Evolutionary conservation across 2,797 vertebrate genomes (phyloP).

Genomic region (Chelon auratus): DNA sequence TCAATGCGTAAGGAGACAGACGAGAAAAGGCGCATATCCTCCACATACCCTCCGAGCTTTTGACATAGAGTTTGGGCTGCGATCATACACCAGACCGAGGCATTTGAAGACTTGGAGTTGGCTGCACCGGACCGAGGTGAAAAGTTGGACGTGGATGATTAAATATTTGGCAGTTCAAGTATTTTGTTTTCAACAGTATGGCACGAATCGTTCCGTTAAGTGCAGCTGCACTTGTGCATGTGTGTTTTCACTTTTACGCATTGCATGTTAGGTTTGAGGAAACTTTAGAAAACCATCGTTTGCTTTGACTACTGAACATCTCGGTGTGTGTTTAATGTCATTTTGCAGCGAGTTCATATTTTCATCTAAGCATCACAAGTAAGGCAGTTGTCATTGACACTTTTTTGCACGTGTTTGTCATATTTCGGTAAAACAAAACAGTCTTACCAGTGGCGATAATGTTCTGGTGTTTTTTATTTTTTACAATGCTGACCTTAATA

Average conservation of each 20-base stretch:
- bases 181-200: neutral
- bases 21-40: conserved; percentile 69
- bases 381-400: rapidly evolving
- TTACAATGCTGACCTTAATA: conserved; percentile 19
- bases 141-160: conserved; percentile 40
- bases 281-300: neutral
- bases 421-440: neutral
- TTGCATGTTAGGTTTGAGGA: conserved; percentile 24
- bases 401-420: neutral
- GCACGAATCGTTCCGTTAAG: conserved; percentile 16
- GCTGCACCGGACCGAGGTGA: conserved; percentile 65
- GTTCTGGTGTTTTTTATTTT: conserved; percentile 22
- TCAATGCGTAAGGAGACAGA: conserved; percentile 73
- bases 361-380: neutral
- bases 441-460: neutral
- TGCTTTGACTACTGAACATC: neutral
- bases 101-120: conserved; percentile 55
- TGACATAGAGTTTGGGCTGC: conserved; percentile 65
- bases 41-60: conserved; percentile 56
- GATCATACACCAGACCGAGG: conserved; percentile 42
- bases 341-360: neutral
- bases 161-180: conserved; percentile 6
- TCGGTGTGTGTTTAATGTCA: neutral
- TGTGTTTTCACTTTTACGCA: conserved; percentile 58
- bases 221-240: conserved; percentile 43